A percentile compares a stretch with the other conserved stretches of the same genome.
phyloP scores from a whole-genome alignment of 1,140 invertebrate species.

The Temnothorax curvispinosus region DNA sequence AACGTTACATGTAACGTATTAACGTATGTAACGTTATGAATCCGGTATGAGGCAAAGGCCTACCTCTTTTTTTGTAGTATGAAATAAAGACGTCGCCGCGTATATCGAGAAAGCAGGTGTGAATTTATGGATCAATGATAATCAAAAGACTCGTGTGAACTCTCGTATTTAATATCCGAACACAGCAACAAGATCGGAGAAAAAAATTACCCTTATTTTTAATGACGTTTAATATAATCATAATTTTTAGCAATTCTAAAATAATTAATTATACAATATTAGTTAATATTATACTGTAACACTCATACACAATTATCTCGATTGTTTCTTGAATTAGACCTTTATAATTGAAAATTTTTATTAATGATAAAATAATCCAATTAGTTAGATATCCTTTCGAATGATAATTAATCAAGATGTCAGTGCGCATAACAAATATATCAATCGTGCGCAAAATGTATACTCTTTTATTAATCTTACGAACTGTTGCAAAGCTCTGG shows the following conservation, averaged over 20 bases:
- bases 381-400: neutral
- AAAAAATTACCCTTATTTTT: neutral
- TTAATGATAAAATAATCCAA: neutral
- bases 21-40: too few species aligned
- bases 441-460: neutral
- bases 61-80: neutral
- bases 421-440: neutral
- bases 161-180: conserved; percentile 24
- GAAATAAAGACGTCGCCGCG: neutral
- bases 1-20: too few species aligned
- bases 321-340: neutral
- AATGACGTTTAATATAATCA: neutral
- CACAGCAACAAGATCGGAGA: neutral
- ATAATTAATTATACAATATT: neutral
- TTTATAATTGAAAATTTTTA: conserved; percentile 23
- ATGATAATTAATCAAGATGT: conserved; percentile 9
- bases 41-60: neutral
- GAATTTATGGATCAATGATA: conserved; percentile 41
- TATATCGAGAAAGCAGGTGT: conserved; percentile 2
- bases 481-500: neutral
- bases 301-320: neutral
- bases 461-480: neutral
- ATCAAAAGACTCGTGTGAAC: conserved; percentile 24
- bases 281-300: neutral
- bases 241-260: neutral